Percentiles rank a stretch among this genome's conserved stretches.
phyloP scores from a whole-genome alignment of 2,113 vertebrate genomes.

The Odontesthes bonariensis region DNA sequence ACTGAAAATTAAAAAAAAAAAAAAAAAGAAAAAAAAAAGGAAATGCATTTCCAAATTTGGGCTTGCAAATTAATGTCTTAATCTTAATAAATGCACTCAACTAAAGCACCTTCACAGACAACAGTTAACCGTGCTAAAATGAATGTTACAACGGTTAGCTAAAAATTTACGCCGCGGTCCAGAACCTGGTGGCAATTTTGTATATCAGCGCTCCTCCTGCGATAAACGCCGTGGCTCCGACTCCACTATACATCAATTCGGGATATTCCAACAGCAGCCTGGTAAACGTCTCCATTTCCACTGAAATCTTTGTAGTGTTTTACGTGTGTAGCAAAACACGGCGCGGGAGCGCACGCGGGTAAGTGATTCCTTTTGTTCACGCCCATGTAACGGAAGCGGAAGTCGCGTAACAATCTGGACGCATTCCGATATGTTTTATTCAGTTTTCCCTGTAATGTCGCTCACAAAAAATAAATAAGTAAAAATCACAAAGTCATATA shows the following conservation, averaged over 20 bases:
- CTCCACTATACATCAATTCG: slow-evolving; percentile 84
- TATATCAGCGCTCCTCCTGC: slow-evolving; percentile 89
- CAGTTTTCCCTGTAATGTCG: neutral
- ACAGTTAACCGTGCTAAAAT: neutral
- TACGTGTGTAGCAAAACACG: neutral
- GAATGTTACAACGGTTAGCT: neutral
- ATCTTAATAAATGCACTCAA: neutral
- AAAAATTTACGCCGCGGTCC: neutral
- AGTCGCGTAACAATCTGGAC: neutral
- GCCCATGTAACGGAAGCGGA: slow-evolving; percentile 69
- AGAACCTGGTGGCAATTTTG: slow-evolving; percentile 86
- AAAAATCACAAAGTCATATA: too few relatives aligned
- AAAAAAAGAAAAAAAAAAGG: neutral
- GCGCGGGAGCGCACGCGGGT: slow-evolving; percentile 58
- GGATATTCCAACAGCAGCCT: slow-evolving; percentile 81
- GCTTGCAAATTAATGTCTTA: too few relatives aligned
- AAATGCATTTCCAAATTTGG: neutral
- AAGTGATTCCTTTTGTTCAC: slow-evolving; percentile 35
- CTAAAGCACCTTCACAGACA: fast-evolving
- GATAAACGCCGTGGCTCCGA: slow-evolving; percentile 86
- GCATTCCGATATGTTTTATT: slow-evolving; percentile 10
- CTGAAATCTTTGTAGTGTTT: neutral
- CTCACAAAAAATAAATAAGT: too few relatives aligned
- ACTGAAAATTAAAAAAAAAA: neutral
- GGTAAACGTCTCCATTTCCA: slow-evolving; percentile 84